Base-by-base conservation (phyloP, 2,113 vertebrate genomes). In the Ctenomys sociabilis region DNA sequence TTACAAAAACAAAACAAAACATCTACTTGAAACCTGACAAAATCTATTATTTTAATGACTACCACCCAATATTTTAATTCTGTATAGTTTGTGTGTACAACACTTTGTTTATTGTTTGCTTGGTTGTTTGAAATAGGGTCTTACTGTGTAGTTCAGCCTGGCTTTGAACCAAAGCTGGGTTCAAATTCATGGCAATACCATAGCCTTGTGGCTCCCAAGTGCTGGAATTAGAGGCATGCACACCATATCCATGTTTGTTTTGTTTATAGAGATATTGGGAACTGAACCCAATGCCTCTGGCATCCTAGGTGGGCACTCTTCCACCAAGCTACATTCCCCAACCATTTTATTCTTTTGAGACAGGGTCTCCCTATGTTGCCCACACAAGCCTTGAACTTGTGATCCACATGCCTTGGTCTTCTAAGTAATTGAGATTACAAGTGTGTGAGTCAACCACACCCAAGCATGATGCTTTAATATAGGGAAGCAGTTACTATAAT, bases 41-140 rank as follows among this genome's bases (percentile, higher is more conserved):
- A 87, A 86, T 2, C 2, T 35, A 45, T 73, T 86, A 85, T 88
- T 95, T 96, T 91, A 94, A 96, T 70, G 45, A 73, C 14, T 90
- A 35, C 49, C 93, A 68, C 30, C 43, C 66, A 82, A 70, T 82
- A 66, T 92, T 84, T 75, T 88, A 81, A 49, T 3, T 66, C 30
- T n/a, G 43, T 10, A 64, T 59, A 75, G 21, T 73, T 43, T 64
- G 40, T 2, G 35, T 73, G 13, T 57, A 75, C 30, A 52, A 63
- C 19, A 86, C 43, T 75, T 75, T 73, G 70, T 35, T n/a, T 70
- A 70, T 11, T 73, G n/a, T 73, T 73, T 73, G 9, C 8, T 73
- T 10, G n/a, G n/a, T 73, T 40, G 40, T 73, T 26, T 73, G 72
- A 43, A 4, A 73, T 11, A 43, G 72, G 22, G 72, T 43, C 37